Evolutionary conservation across 2,888 invertebrate genomes (phyloP), one percentile per base, ranked within the genome.

Genomic region (Andrena haemorrhoa): DNA sequence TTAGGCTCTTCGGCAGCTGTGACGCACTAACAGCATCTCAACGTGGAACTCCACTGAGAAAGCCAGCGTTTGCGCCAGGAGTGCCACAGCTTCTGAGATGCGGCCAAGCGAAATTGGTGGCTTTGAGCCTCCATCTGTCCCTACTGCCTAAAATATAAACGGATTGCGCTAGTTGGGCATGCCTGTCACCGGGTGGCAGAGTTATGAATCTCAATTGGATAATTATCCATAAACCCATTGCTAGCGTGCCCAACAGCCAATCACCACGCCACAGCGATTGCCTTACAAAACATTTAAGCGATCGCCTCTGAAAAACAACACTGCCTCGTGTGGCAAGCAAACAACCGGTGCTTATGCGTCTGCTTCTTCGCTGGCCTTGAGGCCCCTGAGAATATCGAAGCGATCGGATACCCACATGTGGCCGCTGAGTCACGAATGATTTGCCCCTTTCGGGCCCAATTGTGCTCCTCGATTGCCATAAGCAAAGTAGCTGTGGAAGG

Each of bases 171-270:
- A 83, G 89, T 88, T 90, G 81, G 88, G 88, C 87, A 88, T 89
- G 85, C 89, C 86, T 1, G 87, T 86, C 90, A 89, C 88, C 89
- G 87, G 41, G 89, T 90, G 89, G 88, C 90, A 90, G 91, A 91
- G 90, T 92, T 90, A 93, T 93, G 91, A 93, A 91, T 92, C 93
- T 94, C 94, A 94, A 94, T 94, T 94, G 94, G 91, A 93, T 93
- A 93, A 94, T 94, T 93, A 92, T 92, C 92, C 91, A 86, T 89
- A 90, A 91, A 92, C 90, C 91, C 90, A 91, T 92, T 91, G 90
- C 89, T 88, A 89, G 89, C 87, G 82, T 91, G 82, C 85, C 87
- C 91, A 88, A 89, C 87, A 85, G 76, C 89, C 91, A 91, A 91
- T 92, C 91, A 86, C 87, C 81, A 85, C 88, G 86, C 65, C 86